Evolutionary conservation across 2,113 vertebrate genomes (phyloP).

Genomic region (Taxidea taxus): DNA sequence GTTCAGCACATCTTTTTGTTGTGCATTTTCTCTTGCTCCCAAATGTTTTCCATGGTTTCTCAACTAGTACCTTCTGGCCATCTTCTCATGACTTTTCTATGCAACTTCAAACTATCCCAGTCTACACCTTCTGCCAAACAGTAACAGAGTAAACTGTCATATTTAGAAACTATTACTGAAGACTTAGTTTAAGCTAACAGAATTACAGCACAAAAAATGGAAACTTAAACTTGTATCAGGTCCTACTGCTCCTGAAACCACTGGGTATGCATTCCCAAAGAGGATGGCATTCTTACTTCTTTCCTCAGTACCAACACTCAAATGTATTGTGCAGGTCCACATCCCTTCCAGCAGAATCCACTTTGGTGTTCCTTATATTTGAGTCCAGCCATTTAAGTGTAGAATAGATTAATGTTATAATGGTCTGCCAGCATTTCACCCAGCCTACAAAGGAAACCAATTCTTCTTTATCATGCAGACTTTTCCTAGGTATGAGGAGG

Average conservation of each 20-base stretch:
- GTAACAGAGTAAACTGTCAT: not conserved
- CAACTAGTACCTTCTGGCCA: not conserved
- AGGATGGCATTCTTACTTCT: rapidly evolving
- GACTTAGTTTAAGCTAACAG: not conserved
- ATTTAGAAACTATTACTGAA: not conserved
- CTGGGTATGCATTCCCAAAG: rapidly evolving
- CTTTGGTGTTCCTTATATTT: not conserved
- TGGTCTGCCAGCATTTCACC: not conserved
- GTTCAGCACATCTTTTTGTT: not conserved
- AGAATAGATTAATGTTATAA: not conserved
- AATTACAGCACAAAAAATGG: not conserved
- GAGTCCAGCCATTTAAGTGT: not conserved
- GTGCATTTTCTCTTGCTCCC: not conserved
- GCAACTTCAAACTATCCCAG: too few species aligned
- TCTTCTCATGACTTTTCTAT: not conserved
- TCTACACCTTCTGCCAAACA: not conserved
- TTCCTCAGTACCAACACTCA: not conserved
- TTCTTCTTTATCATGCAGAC: not conserved
- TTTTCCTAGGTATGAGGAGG: not conserved
- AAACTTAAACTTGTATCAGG: not conserved
- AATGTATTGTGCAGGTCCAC: rapidly evolving
- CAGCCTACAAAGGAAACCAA: not conserved
- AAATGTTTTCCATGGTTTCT: not conserved
- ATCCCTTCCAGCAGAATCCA: not conserved
- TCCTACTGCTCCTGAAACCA: not conserved